Percentiles rank a stretch among this genome's conserved stretches.
Conservation (phyloP, 1,140 invertebrate species). For the Drosophila neocordata region DNA sequence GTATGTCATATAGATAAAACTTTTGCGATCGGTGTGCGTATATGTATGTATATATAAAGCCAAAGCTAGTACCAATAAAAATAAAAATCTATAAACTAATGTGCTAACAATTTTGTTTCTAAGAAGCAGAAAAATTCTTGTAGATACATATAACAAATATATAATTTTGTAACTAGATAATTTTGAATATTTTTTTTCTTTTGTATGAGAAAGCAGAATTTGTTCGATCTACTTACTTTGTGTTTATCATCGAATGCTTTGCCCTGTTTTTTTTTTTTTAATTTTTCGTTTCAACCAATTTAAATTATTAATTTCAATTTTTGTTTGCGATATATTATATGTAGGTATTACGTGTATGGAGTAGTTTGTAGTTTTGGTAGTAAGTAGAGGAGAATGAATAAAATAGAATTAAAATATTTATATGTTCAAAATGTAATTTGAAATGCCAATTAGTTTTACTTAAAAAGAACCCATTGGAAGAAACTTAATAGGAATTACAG, state of each 20-base stretch:
- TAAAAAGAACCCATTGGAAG: conserved; percentile 47
- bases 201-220: conserved; percentile 39
- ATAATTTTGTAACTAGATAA: conserved; percentile 26
- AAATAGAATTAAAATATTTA: conserved; percentile 54
- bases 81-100: conserved; percentile 34
- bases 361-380: conserved; percentile 57
- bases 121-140: conserved; percentile 51
- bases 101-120: conserved; percentile 47
- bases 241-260: conserved; percentile 82
- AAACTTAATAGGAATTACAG: conserved; percentile 33
- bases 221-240: conserved; percentile 71
- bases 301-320: conserved; percentile 47
- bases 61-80: conserved; percentile 29
- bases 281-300: conserved; percentile 3
- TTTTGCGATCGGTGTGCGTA: conserved; percentile 44
- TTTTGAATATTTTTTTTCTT: conserved; percentile 37
- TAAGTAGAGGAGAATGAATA: conserved; percentile 64
- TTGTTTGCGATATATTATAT: conserved; percentile 32
- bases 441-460: conserved; percentile 60
- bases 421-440: conserved; percentile 23
- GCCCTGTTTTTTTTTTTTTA: conserved; percentile 60
- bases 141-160: conserved; percentile 39
- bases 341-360: conserved; percentile 30
- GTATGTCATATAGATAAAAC: conserved; percentile 20
- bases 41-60: conserved; percentile 31